These are phyloP conservation scores for Spheniscus humboldti DNA, from an alignment of 2,797 vertebrate genomes.

Conservation along the genomic window DNA sequence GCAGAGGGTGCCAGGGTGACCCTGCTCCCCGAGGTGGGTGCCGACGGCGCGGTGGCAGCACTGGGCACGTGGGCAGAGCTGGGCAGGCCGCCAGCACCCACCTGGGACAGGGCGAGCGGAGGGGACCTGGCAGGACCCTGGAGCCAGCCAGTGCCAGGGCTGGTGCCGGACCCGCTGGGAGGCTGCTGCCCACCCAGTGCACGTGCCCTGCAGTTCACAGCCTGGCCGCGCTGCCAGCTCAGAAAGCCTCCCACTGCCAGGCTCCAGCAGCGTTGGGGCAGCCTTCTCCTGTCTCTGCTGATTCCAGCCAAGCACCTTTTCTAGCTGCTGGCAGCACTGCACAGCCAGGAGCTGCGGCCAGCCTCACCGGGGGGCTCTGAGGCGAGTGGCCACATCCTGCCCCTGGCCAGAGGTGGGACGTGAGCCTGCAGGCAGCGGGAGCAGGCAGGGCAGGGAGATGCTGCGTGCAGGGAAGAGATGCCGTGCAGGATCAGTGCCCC, in stretches of 20 bases:
- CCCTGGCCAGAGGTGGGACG: not conserved
- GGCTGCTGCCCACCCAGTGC: not conserved
- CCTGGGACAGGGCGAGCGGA: not conserved
- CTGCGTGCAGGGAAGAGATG: not conserved
- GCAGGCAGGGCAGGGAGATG: not conserved
- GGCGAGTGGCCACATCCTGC: not conserved
- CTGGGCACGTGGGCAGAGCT: fast-evolving
- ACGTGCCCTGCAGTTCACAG: fast-evolving
- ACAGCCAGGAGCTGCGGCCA: not conserved
- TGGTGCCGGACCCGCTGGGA: fast-evolving
- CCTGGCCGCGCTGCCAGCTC: fast-evolving
- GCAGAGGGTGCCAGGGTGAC: not conserved
- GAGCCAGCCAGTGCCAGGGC: no score
- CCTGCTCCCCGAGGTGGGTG: fast-evolving
- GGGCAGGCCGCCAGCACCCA: not conserved
- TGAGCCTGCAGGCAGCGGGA: not conserved
- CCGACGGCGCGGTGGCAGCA: not conserved
- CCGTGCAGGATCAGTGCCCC: not conserved
- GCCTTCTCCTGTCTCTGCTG: not conserved
- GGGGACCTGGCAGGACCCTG: not conserved
- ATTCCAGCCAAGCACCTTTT: not conserved
- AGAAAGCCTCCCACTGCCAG: no score
- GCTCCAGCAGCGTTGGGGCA: no score
- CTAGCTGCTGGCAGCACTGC: fast-evolving
- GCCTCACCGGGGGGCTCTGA: not conserved